phyloP scores from a whole-genome alignment of 2,888 invertebrate species.

The Zeuzera pyrina region DNA sequence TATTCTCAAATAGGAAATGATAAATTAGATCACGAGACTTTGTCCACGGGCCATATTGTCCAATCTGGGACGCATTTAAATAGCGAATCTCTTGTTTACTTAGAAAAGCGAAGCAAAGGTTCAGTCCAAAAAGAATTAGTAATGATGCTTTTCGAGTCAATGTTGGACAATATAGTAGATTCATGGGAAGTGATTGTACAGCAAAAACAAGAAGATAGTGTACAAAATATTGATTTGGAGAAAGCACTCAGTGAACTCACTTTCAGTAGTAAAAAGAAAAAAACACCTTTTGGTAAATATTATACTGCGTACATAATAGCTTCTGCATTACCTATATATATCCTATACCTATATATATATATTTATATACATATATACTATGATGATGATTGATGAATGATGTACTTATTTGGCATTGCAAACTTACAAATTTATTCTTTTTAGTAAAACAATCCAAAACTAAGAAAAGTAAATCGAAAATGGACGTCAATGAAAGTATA shows the following conservation, averaged over 20 bases:
- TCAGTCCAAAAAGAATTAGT: slow-evolving; percentile 46
- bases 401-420: not conserved
- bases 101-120: slow-evolving; percentile 25
- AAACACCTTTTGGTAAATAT: slow-evolving; percentile 9
- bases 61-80: slow-evolving; percentile 23
- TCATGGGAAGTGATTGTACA: slow-evolving; percentile 41
- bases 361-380: not conserved
- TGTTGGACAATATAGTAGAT: slow-evolving; percentile 46
- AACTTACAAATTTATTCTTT: slow-evolving; percentile 6
- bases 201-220: slow-evolving; percentile 26
- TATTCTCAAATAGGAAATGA: slow-evolving; percentile 12
- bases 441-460: slow-evolving; percentile 29
- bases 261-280: slow-evolving; percentile 35
- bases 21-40: slow-evolving; percentile 18
- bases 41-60: slow-evolving; percentile 22
- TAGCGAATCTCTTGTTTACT: slow-evolving; percentile 27
- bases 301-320: not conserved
- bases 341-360: not conserved
- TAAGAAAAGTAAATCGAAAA: slow-evolving; percentile 34
- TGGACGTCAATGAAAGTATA: slow-evolving; percentile 21
- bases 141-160: slow-evolving; percentile 49
- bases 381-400: not conserved
- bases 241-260: slow-evolving; percentile 38
- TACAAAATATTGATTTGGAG: slow-evolving; percentile 20
- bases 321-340: not conserved